These are phyloP conservation scores for Orthonevra nobilis DNA, from an alignment of 2,888 invertebrate genomes.

Conservation along the genomic window DNA sequence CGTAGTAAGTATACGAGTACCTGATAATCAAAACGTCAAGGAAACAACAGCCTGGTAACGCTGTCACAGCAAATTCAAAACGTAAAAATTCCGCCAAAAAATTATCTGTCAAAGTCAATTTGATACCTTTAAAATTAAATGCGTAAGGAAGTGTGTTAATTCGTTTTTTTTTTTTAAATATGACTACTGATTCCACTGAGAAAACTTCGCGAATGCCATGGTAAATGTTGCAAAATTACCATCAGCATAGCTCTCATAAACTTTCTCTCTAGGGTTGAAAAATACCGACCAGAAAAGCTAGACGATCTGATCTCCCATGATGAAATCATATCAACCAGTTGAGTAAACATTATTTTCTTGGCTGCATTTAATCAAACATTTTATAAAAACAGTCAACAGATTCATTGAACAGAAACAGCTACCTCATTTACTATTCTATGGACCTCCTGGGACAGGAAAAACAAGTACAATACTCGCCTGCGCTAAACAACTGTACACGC, in stretches of 20 bases:
- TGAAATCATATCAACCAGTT: constrained; percentile 97
- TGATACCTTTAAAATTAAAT: too few relatives aligned
- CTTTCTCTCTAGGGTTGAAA: constrained; percentile 99
- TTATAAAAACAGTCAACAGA: constrained; percentile 84
- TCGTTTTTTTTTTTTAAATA: constrained; percentile 14
- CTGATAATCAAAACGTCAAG: neutral
- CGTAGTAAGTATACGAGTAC: too few relatives aligned
- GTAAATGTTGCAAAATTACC: constrained; percentile 71
- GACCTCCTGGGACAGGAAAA: constrained; percentile 99
- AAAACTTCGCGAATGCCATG: constrained; percentile 75
- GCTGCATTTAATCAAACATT: too few relatives aligned
- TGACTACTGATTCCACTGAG: constrained; percentile 54
- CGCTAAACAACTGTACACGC: constrained; percentile 94
- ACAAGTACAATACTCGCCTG: constrained; percentile 98
- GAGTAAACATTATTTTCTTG: too few relatives aligned
- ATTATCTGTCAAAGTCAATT: constrained; percentile 31
- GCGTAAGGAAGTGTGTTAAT: too few relatives aligned
- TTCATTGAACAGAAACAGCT: constrained; percentile 95
- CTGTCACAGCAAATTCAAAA: neutral
- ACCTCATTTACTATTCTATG: constrained; percentile 98
- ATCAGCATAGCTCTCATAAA: too few relatives aligned
- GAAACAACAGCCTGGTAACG: constrained; percentile 15
- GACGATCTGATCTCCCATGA: constrained; percentile 98
- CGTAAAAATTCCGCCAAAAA: constrained; percentile 8
- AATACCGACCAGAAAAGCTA: constrained; percentile 95